Base-by-base conservation (phyloP, 2,888 invertebrate species). In the Standfussiana lucernea region DNA sequence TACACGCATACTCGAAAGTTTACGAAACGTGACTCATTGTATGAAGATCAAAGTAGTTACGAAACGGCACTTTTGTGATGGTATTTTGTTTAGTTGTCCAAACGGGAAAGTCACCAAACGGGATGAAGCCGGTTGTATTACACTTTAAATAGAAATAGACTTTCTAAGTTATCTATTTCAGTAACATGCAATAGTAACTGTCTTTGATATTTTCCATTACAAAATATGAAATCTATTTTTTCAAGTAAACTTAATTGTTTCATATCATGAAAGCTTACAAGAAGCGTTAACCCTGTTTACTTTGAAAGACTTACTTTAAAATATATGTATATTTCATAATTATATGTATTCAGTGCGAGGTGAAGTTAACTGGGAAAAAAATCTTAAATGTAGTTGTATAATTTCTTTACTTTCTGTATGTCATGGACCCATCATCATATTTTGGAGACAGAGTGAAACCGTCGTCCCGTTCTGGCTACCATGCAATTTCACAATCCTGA, bases 241-340 rank as follows among this genome's bases (percentile, higher is more conserved):
- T 28, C 28, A 28, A 81, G 37, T 24, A 6, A 79, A 53, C 73
- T 65, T 59, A 74, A 82, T 56, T 76, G 45, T 79, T 35, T 82
- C 2, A 8, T 24, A 35, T 56, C 67, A 83, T 79, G 83, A 77
- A 64, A 56, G 10, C 24, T 45, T 24, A 28, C 10, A 53, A 37
- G 11, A 47, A 35, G 8, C 35, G 18, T 47, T 68, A 24, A 82
- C 67, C 67, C 15, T 56, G 11, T 10, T 53, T 4, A n/a, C 18
- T 74, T 56, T 59, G 21, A 32, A n/a, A 35, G 15, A 10, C 15
- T 37, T 28, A 28, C 18, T 10, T 24, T 47, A 11, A 40, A 40
- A 64, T 40, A 64, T 40, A 15, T 5, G 6, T n/a, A 10, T 64
- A 8, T 64, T n/a, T n/a, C n/a, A n/a, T n/a, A n/a, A n/a, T n/a